A percentile compares a stretch with the other conserved stretches of the same genome.
These are phyloP conservation scores for Falco naumanni DNA, from an alignment of 2,797 vertebrate genomes.

Conservation along the genomic window DNA sequence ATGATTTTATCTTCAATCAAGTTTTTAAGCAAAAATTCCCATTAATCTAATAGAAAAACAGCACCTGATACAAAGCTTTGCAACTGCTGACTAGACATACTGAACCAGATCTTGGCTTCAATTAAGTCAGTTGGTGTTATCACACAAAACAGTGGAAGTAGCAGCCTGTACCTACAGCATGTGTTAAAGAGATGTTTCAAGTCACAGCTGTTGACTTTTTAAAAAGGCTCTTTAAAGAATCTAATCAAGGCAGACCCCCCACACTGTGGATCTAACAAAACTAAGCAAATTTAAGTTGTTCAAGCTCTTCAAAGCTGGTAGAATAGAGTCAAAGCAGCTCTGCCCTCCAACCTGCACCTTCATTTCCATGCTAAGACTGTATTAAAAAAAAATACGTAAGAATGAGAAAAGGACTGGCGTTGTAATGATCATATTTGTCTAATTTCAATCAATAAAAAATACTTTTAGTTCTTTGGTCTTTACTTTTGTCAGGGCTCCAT, in stretches of 20 bases:
- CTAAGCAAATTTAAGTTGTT: background rate
- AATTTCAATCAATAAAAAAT: background rate
- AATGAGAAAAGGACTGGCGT: background rate
- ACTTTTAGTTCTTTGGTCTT: background rate
- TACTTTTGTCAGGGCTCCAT: background rate
- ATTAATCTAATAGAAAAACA: background rate
- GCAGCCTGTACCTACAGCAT: background rate
- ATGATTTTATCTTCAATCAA: conserved; percentile 50
- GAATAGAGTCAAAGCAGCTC: background rate
- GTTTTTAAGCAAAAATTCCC: conserved; percentile 20
- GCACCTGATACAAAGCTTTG: background rate
- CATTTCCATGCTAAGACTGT: background rate
- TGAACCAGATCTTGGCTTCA: background rate
- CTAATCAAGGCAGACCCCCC: background rate
- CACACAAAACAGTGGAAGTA: background rate
- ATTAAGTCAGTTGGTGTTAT: conserved; percentile 19
- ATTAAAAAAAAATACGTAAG: background rate
- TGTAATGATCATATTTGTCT: background rate
- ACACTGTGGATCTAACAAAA: background rate
- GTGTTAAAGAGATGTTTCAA: background rate
- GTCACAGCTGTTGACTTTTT: background rate
- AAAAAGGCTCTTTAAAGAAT: background rate
- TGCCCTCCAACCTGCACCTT: background rate
- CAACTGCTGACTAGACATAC: background rate
- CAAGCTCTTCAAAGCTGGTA: background rate